Base-by-base conservation (phyloP, 2,113 vertebrate genomes). In the Limnothrissa miodon region DNA sequence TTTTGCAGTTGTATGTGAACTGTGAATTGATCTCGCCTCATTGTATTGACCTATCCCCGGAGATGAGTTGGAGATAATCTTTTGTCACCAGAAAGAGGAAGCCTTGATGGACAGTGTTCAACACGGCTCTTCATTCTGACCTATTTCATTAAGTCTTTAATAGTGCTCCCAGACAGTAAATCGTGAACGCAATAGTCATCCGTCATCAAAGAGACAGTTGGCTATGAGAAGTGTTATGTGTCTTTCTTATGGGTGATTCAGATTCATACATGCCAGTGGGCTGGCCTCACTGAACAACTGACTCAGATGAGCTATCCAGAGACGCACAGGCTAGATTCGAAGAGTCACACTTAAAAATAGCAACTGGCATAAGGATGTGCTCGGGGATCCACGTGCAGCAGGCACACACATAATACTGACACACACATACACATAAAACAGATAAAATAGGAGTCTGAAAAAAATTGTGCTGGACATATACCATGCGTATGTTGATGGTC, bases 291-390 rank as follows among this genome's bases (percentile, higher is more conserved):
- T 56, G 80, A 59, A 39, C 36, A 23, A 39, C 51, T 44, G 33
- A 80, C 46, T 80, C 80, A 33, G 45, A 56, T 36, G 11, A 74
- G 29, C 29, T 17, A 74, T 74, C 48, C 0, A 51, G 44, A 80
- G 45, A 53, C 29, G 48, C 36, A 39, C 45, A 81, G 53, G 59
- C 70, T 33, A 83, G 70, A 78, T 33, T 25, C 78, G 19, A 39
- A 44, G 45, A 82, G 45, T 51, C 21, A 56, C 19, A 82, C 23
- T 42, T 82, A 74, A 78, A 78, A 74, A 82, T 74, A 82, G 42
- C 44, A 45, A 6, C 21, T 70, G 42, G 21, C 81, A 74, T 46
- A 8, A 46, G 62, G 62, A 78, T 17, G 33, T 33, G 66, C 66
- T 74, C 66, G 10, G 2, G 66, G 66, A 33, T 74, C 66, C 66